Base-by-base conservation (phyloP, 2,113 vertebrate genomes). In the Lepisosteus oculatus region DNA sequence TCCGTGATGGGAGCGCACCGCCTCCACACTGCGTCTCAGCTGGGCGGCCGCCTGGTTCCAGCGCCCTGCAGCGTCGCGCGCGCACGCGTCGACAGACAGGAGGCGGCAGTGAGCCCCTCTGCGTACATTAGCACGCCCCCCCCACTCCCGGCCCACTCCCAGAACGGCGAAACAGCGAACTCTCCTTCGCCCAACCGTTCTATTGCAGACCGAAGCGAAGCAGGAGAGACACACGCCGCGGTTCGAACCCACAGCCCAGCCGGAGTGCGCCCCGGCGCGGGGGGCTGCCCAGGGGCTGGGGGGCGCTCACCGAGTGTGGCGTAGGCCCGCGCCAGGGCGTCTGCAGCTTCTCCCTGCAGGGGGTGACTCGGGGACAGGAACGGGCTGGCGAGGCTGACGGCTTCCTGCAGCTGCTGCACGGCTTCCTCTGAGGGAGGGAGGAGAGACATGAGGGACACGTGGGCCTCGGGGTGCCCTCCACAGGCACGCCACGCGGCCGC, bases 31-130 rank as follows among this genome's bases (percentile, higher is more conserved):
- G 43, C 57, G 87, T 76, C 86, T 85, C 43, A 99, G 80, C 72
- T 97, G 93, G 17, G 56, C 61, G 3, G 96, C 95, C 69, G 97
- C 96, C 14, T 85, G 85, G 2, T 71, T 84, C 97, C 97, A 99
- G 72, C 93, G 82, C 42, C 95, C 97, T 99, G 66, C 15, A 9
- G 1, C 6, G 45, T 13, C 12, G 43, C 65, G 15, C 3, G 15
- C 42, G 9, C 47, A 11, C 8, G 43, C 6, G 3, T 8, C 29
- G 29, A 29, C 29, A 29, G 29, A 29, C 29, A 29, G 29, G 29
- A 29, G 29, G 29, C 29, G 29, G 66, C 51, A 17, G 61, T 14
- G 14, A 17, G 15, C 4, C 44, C 29, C 43, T 54, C 17, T 9
- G n/a, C 8, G 43, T 8, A 43, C 43, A 45, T 45, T 3, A 4